These are phyloP conservation scores for Stenoptilia bipunctidactyla DNA, from an alignment of 2,888 invertebrate genomes.

Conservation along the genomic window DNA sequence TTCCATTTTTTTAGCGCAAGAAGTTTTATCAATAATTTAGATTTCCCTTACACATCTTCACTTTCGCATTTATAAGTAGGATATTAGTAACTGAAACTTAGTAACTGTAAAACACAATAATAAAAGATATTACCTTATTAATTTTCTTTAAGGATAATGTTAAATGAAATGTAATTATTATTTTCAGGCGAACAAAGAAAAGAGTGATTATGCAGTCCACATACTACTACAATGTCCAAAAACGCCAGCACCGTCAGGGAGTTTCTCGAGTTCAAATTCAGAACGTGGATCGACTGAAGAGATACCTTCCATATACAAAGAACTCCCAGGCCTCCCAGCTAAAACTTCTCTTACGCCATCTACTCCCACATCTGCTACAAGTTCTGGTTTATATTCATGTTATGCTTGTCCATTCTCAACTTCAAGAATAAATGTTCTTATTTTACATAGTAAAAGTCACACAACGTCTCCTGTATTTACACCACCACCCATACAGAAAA, in stretches of 20 bases:
- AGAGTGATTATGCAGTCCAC: constrained; percentile 73
- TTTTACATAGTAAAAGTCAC: constrained; percentile 80
- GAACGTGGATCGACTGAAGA: constrained; percentile 12
- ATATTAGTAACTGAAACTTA: too few species aligned
- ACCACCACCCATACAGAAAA: constrained; percentile 51
- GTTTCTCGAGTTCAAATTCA: not conserved
- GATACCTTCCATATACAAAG: constrained; percentile 14
- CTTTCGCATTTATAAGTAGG: too few species aligned
- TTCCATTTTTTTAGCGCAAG: too few species aligned
- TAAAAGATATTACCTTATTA: too few species aligned
- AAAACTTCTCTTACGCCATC: constrained; percentile 13
- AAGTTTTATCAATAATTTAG: too few species aligned
- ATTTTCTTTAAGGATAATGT: too few species aligned
- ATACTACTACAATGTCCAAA: constrained; percentile 72
- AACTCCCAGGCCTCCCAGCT: constrained; percentile 2
- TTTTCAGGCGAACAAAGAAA: constrained; percentile 48
- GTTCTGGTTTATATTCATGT: constrained; percentile 68
- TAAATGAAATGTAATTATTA: too few species aligned
- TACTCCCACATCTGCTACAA: constrained; percentile 31
- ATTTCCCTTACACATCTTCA: too few species aligned
- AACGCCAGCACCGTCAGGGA: not conserved
- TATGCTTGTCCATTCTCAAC: constrained; percentile 76
- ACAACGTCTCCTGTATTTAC: constrained; percentile 62
- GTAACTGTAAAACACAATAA: too few species aligned
- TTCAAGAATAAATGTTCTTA: constrained; percentile 78